Conservation (phyloP, 1,140 invertebrate species). For the Drosophila guanche region DNA sequence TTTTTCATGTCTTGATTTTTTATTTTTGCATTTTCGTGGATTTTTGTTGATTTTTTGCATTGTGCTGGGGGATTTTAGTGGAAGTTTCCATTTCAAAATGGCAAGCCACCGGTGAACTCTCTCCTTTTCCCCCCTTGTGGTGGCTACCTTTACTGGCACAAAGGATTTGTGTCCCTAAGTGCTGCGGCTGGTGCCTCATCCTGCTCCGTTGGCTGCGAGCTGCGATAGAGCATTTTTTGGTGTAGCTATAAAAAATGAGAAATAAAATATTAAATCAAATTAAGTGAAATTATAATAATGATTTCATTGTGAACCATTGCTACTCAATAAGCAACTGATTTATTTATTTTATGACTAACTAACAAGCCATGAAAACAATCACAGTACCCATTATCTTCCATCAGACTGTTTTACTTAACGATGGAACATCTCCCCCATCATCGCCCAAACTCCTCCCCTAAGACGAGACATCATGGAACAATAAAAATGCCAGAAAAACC, state of each 20-base stretch:
- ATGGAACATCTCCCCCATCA: too few relatives aligned
- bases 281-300: too few relatives aligned
- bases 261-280: too few relatives aligned
- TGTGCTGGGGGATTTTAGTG: conserved; percentile 5
- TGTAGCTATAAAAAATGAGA: too few relatives aligned
- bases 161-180: conserved; percentile 58
- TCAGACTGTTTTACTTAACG: too few relatives aligned
- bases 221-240: conserved; percentile 47
- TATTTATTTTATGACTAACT: too few relatives aligned
- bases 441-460: too few relatives aligned
- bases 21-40: background rate
- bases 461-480: too few relatives aligned
- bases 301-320: too few relatives aligned
- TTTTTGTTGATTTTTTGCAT: conserved; percentile 64
- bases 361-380: too few relatives aligned
- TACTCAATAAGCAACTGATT: too few relatives aligned
- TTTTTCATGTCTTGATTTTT: conserved; percentile 1
- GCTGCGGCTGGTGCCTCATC: conserved; percentile 23
- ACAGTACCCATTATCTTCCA: too few relatives aligned
- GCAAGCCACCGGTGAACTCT: conserved; percentile 58
- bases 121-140: conserved; percentile 12
- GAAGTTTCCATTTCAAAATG: conserved; percentile 63
- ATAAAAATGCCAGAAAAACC: conserved; percentile 1
- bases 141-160: conserved; percentile 71
- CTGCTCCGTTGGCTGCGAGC: conserved; percentile 69